Evolutionary conservation across 2,797 vertebrate genomes (phyloP), one percentile per base, ranked within the genome.

Genomic region (Hemibagrus guttatus): DNA sequence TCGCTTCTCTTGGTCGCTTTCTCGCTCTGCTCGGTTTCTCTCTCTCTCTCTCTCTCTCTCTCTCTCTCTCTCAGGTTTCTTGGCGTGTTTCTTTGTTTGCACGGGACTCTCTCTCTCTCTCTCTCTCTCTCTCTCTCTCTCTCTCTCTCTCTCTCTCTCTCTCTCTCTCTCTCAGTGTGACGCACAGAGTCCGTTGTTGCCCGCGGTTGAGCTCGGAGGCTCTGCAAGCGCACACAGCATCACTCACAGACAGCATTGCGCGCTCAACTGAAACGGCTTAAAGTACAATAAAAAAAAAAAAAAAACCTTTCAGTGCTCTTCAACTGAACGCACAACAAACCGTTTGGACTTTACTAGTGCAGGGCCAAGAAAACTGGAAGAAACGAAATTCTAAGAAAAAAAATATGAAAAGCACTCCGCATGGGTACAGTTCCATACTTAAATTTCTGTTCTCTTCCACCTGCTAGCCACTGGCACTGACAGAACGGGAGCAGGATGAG

Each of bases 401-500:
- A 16, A 39, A 39, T 39, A 28, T 74, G 83, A 74, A 61, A 84
- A 39, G 54, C 83, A 35, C 71, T 76, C 56, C 71, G 71, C 71
- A 84, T 76, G 83, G 71, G 71, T 64, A 39, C 83, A 63, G 13
- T 31, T 84, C 31, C 71, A 3, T 23, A 28, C 71, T 76, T 84
- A 31, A 14, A 21, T 61, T 49, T 28, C 19, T 49, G 42, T 74
- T 31, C 56, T 75, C 16, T 75, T 68, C 39, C 56, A 31, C 2
- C 71, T 63, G 58, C 26, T 84, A 84, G 83, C 83, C 83, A 12
- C 9, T 31, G 69, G 83, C 39, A 19, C 35, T 74, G 68, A 84
- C 7, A 31, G 83, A 58, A 0, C 21, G 23, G 52, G 63, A 85
- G 76, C 93, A 95, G 90, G 80, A 96, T 96, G 95, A 94, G 90